Evolutionary conservation across 2,797 vertebrate species (phyloP).

Genomic region (Helostoma temminkii): DNA sequence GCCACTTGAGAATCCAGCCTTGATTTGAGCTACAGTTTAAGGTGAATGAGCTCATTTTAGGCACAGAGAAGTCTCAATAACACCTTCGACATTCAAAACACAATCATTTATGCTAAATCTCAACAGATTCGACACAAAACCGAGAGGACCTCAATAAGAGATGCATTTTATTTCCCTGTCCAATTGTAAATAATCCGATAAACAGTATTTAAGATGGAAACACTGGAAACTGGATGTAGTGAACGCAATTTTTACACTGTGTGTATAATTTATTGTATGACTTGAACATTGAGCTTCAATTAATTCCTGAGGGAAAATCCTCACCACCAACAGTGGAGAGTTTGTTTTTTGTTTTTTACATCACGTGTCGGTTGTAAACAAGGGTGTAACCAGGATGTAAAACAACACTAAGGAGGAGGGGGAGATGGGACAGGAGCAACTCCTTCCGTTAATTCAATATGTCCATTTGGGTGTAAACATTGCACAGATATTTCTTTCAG

Average conservation of each 20-base stretch:
- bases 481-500: constrained; percentile 2
- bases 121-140: constrained; percentile 8
- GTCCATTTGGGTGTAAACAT: neutral
- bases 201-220: neutral
- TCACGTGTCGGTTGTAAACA: constrained; percentile 11
- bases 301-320: neutral
- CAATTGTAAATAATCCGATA: constrained; percentile 11
- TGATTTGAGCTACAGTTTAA: too few relatives aligned
- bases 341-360: neutral
- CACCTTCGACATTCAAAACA: too few relatives aligned
- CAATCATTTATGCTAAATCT: neutral
- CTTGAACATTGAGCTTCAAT: neutral
- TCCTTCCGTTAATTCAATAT: constrained; percentile 1
- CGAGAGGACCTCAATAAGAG: neutral
- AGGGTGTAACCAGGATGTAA: constrained; percentile 34
- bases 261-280: constrained; percentile 19
- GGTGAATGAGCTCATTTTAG: too few relatives aligned
- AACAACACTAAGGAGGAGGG: neutral
- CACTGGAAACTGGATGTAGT: neutral
- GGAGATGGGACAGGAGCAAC: neutral
- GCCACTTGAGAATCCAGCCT: too few relatives aligned
- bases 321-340: neutral
- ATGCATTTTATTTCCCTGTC: neutral
- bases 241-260: neutral
- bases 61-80: too few relatives aligned